These are phyloP conservation scores for Coptodon bakossiorum DNA, from an alignment of 2,113 vertebrate genomes.

Conservation along the genomic window DNA sequence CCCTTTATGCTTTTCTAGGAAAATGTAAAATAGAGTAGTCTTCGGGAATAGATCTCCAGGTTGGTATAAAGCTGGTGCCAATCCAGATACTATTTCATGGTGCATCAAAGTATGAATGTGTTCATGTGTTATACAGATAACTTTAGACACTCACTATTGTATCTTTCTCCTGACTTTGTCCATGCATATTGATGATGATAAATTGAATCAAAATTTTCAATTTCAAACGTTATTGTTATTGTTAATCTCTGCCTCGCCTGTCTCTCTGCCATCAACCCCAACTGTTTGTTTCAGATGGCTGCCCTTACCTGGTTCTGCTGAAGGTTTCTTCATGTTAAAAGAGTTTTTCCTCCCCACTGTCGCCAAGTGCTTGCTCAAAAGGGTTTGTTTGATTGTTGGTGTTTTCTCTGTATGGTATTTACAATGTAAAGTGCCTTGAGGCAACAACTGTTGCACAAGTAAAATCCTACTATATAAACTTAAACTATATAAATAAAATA, in stretches of 20 bases:
- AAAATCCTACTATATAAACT: neutral
- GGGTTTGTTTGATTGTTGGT: neutral
- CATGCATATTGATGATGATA: neutral
- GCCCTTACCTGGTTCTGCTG: neutral
- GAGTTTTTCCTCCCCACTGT: neutral
- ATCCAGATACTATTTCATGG: neutral
- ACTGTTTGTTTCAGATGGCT: neutral
- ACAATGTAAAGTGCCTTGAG: neutral
- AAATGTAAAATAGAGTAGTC: neutral
- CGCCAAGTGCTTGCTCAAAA: neutral
- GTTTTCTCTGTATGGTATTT: neutral
- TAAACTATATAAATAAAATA: neutral
- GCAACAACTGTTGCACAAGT: neutral
- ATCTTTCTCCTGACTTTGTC: neutral
- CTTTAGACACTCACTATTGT: neutral
- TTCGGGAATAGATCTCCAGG: neutral
- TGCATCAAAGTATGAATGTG: neutral
- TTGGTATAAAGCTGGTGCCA: neutral
- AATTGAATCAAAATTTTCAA: neutral
- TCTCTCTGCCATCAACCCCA: neutral
- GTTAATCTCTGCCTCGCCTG: neutral
- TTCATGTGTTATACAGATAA: neutral
- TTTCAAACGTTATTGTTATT: neutral
- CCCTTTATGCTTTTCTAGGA: neutral
- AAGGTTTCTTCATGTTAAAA: neutral